phyloP scores from a whole-genome alignment of 2,888 invertebrate genomes.

The Gonocerus acuteangulatus region DNA sequence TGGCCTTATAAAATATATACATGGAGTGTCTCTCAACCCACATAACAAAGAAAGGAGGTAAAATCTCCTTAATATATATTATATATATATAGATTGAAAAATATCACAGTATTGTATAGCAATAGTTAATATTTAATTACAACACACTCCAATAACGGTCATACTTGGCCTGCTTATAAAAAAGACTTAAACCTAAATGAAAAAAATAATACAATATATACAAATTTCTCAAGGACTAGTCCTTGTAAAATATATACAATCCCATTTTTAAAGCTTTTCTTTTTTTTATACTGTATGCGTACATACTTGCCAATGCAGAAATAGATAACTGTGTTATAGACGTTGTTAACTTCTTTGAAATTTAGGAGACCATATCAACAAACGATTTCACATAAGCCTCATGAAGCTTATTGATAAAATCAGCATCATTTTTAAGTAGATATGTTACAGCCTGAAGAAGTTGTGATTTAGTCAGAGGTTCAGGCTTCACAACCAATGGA shows the following conservation, averaged over 20 bases:
- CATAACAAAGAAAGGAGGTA: conserved; percentile 3
- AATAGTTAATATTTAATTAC: conserved; percentile 17
- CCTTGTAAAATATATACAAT: conserved; percentile 17
- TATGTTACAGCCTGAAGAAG: conserved; percentile 81
- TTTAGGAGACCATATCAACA: conserved; percentile 53
- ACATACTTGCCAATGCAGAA: conserved; percentile 5
- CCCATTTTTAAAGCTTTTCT: conserved; percentile 18
- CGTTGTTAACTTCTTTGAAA: neutral
- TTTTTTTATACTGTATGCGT: conserved; percentile 5
- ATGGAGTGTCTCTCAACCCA: neutral
- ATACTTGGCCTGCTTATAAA: conserved; percentile 5
- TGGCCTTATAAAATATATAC: conserved; percentile 6
- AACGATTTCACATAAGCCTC: conserved; percentile 87
- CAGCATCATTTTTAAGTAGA: conserved; percentile 76
- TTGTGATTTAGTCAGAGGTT: conserved; percentile 80
- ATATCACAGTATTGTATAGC: conserved; percentile 24
- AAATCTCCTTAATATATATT: conserved; percentile 7
- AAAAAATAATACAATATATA: conserved; percentile 25
- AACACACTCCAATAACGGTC: conserved; percentile 13
- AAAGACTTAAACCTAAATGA: conserved; percentile 23
- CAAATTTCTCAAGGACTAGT: conserved; percentile 15
- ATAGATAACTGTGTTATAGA: conserved; percentile 5
- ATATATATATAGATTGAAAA: conserved; percentile 2
- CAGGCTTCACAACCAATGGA: conserved; percentile 40
- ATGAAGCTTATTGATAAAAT: conserved; percentile 81